Evolutionary conservation across 1,140 invertebrate genomes (phyloP), one percentile per base, ranked within the genome.

Genomic region (Metopolophium dirhodum): DNA sequence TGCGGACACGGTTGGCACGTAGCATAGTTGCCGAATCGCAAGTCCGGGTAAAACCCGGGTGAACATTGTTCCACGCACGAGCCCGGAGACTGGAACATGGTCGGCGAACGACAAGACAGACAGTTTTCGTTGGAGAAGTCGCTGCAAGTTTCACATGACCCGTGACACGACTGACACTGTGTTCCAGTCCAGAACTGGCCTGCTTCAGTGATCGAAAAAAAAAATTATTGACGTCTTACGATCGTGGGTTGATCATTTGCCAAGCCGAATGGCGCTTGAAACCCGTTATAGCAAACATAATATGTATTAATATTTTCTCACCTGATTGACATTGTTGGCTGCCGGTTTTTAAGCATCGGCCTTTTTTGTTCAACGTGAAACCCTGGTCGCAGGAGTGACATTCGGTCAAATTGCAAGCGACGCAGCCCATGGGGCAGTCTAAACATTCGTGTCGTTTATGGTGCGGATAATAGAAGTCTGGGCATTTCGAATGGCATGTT

Each of bases 391-490:
- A 98, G 37, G 96, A 96, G 18, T 96, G 95, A 95, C 97, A 98
- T 51, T 96, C 95, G 54, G 95, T 95, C 11, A 96, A 96, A 82
- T 96, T 96, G 94, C 97, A 98, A 26, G 96, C 96, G 14, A 96
- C 96, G 94, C 97, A 98, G 86, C 97, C 97, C 6, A 96, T 96
- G 2, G 97, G 96, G 95, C 97, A 98, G 91, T 96, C 95, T 93
- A 97, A 95, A 94, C 97, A 98, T 95, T 98, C 97, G 91, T 96
- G 96, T 68, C 97, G 96, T 94, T 97, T 97, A 94, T 97, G 97
- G 94, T 98, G 97, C 0, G 96, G 96, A 95, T 96, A 97, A 94
- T 96, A 97, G 20, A 97, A 97, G 61, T 95, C 96, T 2, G 97
- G 97, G 95, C 97, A 98, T 37, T 96, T 95, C 26, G 94, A 94